Conservation (phyloP, 2,113 vertebrate genomes). For the Hippoglossus stenolepis region DNA sequence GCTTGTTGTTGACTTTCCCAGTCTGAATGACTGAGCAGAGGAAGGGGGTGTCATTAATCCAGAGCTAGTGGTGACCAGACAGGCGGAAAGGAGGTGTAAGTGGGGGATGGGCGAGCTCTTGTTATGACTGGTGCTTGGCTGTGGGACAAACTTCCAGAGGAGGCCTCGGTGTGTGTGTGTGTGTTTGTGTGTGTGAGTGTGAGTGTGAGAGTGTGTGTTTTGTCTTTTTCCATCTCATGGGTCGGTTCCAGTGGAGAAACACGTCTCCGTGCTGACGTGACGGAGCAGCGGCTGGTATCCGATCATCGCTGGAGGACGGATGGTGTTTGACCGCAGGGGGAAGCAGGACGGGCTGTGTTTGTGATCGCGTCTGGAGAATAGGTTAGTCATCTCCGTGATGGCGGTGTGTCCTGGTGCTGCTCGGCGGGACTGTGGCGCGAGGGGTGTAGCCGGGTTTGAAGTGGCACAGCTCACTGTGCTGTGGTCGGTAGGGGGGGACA, state of each 20-base stretch:
- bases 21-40: constrained; percentile 93
- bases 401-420: neutral
- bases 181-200: neutral
- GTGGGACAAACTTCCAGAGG: constrained; percentile 63
- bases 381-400: neutral
- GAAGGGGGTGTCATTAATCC: constrained; percentile 87
- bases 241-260: constrained; percentile 19
- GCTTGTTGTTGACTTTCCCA: constrained; percentile 93
- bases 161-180: constrained; percentile 20
- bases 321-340: neutral
- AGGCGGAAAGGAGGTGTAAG: constrained; percentile 84
- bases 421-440: too few relatives aligned
- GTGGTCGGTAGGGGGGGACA: neutral
- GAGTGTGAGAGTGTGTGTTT: too few relatives aligned
- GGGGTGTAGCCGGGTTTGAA: neutral
- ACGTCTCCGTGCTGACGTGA: neutral
- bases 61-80: constrained; percentile 83
- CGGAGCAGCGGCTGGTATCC: neutral
- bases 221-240: constrained; percentile 13
- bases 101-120: constrained; percentile 84
- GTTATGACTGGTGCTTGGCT: constrained; percentile 79
- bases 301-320: neutral
- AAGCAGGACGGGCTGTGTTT: neutral
- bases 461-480: too few relatives aligned
- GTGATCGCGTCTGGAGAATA: neutral